Conservation (phyloP, 2,113 vertebrate species). For the Pollachius pollachius region DNA sequence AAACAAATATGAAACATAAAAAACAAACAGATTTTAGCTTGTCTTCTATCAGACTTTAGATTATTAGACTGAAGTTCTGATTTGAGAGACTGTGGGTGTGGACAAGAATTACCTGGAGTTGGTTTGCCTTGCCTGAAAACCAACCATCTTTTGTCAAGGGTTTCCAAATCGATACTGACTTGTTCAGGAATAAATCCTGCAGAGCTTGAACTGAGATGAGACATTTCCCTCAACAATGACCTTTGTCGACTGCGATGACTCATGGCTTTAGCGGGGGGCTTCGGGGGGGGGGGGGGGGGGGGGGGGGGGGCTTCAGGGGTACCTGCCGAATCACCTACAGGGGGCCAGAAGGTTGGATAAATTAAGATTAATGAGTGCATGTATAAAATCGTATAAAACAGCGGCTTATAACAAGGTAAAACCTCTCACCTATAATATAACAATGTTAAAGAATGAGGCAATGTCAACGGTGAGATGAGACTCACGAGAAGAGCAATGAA, state of each 20-base stretch:
- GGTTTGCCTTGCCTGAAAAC: conserved; percentile 5
- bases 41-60: too few relatives aligned
- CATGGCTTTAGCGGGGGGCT: conserved; percentile 12
- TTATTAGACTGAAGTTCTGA: too few relatives aligned
- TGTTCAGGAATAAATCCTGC: background rate
- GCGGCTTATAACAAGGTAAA: background rate
- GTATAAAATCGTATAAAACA: conserved; percentile 17
- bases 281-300: background rate
- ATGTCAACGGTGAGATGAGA: too few relatives aligned
- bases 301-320: conserved; percentile 1
- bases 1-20: too few relatives aligned
- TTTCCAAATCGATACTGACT: conserved; percentile 10
- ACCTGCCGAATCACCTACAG: background rate
- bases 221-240: conserved; percentile 32
- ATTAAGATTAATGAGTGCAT: conserved; percentile 46
- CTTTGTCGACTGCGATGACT: conserved; percentile 40
- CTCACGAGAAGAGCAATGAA: background rate
- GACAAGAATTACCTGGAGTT: conserved; percentile 8
- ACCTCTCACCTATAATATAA: background rate
- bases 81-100: background rate
- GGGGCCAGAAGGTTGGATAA: conserved; percentile 20
- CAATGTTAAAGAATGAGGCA: too few relatives aligned
- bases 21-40: too few relatives aligned
- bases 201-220: background rate
- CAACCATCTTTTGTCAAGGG: conserved; percentile 8